Evolutionary conservation across 2,797 vertebrate species (phyloP).

Genomic region (Microctenopoma lineatum): DNA sequence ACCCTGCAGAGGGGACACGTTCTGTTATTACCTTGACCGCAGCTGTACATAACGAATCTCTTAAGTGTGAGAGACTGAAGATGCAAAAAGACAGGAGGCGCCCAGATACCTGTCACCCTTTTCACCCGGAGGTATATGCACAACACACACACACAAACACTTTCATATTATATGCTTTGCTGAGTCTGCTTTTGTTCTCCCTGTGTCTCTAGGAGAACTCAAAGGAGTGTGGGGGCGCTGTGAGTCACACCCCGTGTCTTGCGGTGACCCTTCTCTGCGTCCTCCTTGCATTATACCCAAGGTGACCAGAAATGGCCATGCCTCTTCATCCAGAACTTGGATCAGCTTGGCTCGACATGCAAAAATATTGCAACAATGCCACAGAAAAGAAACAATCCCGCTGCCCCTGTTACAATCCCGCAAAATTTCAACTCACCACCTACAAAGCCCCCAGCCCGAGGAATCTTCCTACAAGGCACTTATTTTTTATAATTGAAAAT

Average conservation of each 20-base stretch:
- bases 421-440: conserved; percentile 64
- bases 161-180: neutral
- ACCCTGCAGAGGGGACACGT: conserved; percentile 34
- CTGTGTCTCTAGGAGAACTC: conserved; percentile 89
- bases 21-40: conserved; percentile 70
- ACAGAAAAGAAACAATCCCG: conserved; percentile 53
- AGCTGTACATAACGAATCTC: conserved; percentile 96
- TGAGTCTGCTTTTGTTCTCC: conserved; percentile 2
- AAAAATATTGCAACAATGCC: conserved; percentile 62
- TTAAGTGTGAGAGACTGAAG: conserved; percentile 96
- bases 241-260: conserved; percentile 77
- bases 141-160: neutral
- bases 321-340: conserved; percentile 79
- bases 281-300: conserved; percentile 84
- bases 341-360: conserved; percentile 70
- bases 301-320: conserved; percentile 89
- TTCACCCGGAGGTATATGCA: conserved; percentile 91
- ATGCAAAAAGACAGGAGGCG: conserved; percentile 96
- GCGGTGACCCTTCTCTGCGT: conserved; percentile 80
- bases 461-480: conserved; percentile 29
- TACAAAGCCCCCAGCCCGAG: conserved; percentile 56
- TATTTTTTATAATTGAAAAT: conserved; percentile 49
- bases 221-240: conserved; percentile 92
- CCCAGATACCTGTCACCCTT: conserved; percentile 96
- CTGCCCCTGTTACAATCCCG: conserved; percentile 38